Evolutionary conservation across 2,113 vertebrate genomes (phyloP), one percentile per base, ranked within the genome.

Genomic region (Ophiodon elongatus): DNA sequence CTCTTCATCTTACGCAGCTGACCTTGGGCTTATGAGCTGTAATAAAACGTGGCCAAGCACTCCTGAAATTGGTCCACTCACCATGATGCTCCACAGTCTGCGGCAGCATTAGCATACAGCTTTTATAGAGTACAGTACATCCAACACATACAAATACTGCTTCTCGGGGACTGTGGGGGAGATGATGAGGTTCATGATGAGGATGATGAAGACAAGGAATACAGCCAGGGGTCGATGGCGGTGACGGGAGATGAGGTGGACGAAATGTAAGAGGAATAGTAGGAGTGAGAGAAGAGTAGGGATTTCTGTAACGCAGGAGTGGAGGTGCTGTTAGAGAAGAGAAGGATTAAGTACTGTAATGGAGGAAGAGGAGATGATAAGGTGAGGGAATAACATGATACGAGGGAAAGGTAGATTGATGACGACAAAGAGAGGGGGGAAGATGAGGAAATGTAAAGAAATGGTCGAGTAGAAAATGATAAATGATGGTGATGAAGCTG

Each of bases 1-100:
- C 84, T 93, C 93, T 93, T 95, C 94, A 91, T 95, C 92, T 93
- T 89, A 89, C 62, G 90, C 86, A 62, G 92, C 91, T 95, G 95
- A 96, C 95, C 95, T 96, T 96, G 95, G 88, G 90, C 94, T 96
- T 94, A 95, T 93, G 94, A 94, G 95, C 92, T 88, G 92, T 93
- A 94, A 94, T 96, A 96, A 95, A 95, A 93, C 80, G 92, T 90
- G 77, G 86, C 93, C 93, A 88, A 92, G 92, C 94, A 94, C 93
- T 95, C 88, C 92, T 90, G 92, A 93, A 95, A 94, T 94, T 92
- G 94, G 89, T 94, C 91, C 94, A 89, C 89, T 94, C 87, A 39
- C 88, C 29, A 79, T 88, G 89, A 93, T 92, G 86, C 84, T 89
- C 81, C 50, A 80, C 89, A 78, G 79, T 82, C 47, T 79, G 79